Base-by-base conservation (phyloP, 2,113 vertebrate species). In the Aleadryas rufinucha region DNA sequence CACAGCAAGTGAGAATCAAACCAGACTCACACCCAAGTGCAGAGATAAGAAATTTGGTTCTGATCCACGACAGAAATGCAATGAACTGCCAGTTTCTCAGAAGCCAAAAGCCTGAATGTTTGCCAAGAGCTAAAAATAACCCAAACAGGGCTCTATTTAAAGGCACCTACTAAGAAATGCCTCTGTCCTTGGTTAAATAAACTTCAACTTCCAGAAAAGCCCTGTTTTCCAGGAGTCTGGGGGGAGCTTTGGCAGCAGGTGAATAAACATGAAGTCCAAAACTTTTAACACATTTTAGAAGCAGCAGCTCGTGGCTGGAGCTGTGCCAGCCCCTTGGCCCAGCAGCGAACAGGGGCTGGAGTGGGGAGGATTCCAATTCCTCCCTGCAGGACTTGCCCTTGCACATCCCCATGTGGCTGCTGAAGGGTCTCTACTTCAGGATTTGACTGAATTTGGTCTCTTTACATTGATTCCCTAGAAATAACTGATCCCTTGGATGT, bases 41-140 rank as follows among this genome's bases (percentile, higher is more conserved):
- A 70, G n/a, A 2, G 96, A 97, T 97, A 97, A 97, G 92, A 56
- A 42, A 78, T 66, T 75, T 91, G 79, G 86, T 95, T 87, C 93
- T 22, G 53, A 86, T 82, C 93, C 95, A 94, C 0, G 9, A 39
- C 80, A 90, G 41, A 89, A 91, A 82, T 1, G 17, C 47, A 70
- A 13, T 45, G 31, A 93, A 86, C 57, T 30, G 23, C 56, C 68
- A n/a, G 41, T 76, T 94, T 56, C 83, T 80, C 63, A 41, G 57
- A 42, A 91, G 88, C 41, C 61, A 69, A n/a, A 63, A 76, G 52
- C 23, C 72, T 86, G 87, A 84, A 42, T 2, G 13, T 15, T 91
- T 91, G 95, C 87, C 91, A 96, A 91, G 42, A 76, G 28, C 78
- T 93, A 93, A 96, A 97, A 96, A 97, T 92, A 95, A 69, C 39